Conservation (phyloP, 2,113 vertebrate species). For the Odontophorus gujanensis region DNA sequence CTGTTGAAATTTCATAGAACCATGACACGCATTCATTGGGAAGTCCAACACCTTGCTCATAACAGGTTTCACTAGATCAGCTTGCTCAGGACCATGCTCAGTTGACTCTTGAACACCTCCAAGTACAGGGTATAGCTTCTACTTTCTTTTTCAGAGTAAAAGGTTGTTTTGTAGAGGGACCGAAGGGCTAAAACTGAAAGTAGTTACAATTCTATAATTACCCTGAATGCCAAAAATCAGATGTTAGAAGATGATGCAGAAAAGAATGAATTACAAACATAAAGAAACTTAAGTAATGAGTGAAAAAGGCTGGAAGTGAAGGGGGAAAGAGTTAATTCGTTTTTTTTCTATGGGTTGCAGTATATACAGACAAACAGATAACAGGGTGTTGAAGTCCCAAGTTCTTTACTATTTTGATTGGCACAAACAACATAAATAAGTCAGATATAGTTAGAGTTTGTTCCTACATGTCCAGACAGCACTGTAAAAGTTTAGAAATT, state of each 20-base stretch:
- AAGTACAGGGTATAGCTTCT: not conserved
- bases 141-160: not conserved
- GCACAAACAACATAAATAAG: not conserved
- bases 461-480: constrained; percentile 48
- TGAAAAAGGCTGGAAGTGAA: not conserved
- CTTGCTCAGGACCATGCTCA: not conserved
- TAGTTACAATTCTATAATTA: not conserved
- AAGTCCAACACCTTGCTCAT: not conserved
- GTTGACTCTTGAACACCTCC: not conserved
- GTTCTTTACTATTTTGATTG: constrained; percentile 23
- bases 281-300: not conserved
- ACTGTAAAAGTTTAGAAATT: constrained; percentile 19
- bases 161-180: not conserved
- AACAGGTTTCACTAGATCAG: not conserved
- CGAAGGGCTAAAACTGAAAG: not conserved
- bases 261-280: not conserved
- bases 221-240: not conserved
- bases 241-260: not conserved
- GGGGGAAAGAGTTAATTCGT: not conserved
- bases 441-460: constrained; percentile 17
- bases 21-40: accelerated
- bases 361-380: constrained; percentile 31
- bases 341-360: not conserved
- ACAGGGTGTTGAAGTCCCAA: not conserved
- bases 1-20: not conserved